Conservation (phyloP, 35 echinoderm and acorn worm genomes). For the Antedon bifida region DNA sequence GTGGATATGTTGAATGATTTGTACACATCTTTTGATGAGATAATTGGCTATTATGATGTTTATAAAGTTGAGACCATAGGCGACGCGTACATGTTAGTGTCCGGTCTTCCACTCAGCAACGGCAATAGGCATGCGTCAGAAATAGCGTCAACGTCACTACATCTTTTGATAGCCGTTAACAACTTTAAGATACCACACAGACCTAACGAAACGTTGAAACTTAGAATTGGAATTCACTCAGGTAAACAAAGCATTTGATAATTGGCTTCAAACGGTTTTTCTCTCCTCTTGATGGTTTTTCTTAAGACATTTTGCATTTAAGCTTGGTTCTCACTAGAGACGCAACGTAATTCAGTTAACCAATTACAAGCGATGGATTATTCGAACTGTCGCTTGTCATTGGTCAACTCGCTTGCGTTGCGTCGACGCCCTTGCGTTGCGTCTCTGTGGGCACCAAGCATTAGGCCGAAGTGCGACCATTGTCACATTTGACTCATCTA, state of each 20-base stretch:
- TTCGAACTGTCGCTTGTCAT: too few species aligned
- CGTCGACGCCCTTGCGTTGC: too few species aligned
- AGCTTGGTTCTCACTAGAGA: too few species aligned
- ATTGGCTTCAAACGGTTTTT: too few species aligned
- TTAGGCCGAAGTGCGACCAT: too few species aligned
- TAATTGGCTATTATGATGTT: constrained; percentile 81
- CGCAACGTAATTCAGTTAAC: too few species aligned
- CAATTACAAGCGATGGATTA: too few species aligned
- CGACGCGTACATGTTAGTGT: constrained; percentile 94
- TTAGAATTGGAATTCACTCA: constrained; percentile 86
- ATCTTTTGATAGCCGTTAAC: constrained; percentile 56
- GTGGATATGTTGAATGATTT: constrained; percentile 88
- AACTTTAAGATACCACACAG: constrained; percentile 70
- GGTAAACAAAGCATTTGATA: constrained; percentile 16
- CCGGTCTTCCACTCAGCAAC: constrained; percentile 67
- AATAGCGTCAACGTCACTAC: constrained; percentile 70
- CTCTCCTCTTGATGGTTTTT: too few species aligned
- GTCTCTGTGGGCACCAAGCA: too few species aligned
- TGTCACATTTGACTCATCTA: too few species aligned
- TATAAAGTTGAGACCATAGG: constrained; percentile 98
- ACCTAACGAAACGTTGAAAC: constrained; percentile 55
- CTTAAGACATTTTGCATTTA: too few species aligned
- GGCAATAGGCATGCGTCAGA: constrained; percentile 66
- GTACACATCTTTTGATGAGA: constrained; percentile 82
- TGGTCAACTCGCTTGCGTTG: too few species aligned